A percentile compares a stretch with the other conserved stretches of the same genome.
Conservation (phyloP, 2,797 vertebrate species). For the Eremophila alpestris region DNA sequence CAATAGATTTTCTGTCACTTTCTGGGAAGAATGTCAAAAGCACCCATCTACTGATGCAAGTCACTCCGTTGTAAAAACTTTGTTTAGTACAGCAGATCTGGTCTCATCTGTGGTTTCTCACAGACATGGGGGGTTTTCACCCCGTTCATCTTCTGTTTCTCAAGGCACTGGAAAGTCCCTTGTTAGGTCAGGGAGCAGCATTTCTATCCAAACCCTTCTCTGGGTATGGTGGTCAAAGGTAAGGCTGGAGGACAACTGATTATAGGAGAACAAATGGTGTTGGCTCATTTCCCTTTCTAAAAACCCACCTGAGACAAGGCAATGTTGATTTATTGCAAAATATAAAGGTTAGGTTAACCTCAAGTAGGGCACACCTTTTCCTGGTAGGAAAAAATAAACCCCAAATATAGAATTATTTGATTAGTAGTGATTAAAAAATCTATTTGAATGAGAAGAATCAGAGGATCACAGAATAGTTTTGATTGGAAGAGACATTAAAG, state of each 20-base stretch:
- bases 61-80: conserved; percentile 34
- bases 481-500: neutral
- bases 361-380: neutral
- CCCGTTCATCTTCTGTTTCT: conserved; percentile 1
- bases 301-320: neutral
- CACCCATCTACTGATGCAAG: conserved; percentile 12
- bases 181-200: neutral
- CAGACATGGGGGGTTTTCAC: neutral
- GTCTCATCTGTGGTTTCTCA: conserved; percentile 35
- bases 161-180: neutral
- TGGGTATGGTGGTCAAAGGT: neutral
- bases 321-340: neutral
- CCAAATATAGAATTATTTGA: neutral
- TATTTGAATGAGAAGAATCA: neutral
- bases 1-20: neutral
- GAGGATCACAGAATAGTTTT: neutral
- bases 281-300: neutral
- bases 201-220: neutral
- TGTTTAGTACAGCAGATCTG: neutral
- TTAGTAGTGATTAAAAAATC: neutral
- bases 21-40: conserved; percentile 40
- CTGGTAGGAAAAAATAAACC: neutral
- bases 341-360: neutral
- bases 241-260: neutral
- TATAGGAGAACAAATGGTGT: neutral